A percentile compares a stretch with the other conserved stretches of the same genome.
Evolutionary conservation across 2,797 vertebrate species (phyloP).

Genomic region (Syndactyla subalaris): DNA sequence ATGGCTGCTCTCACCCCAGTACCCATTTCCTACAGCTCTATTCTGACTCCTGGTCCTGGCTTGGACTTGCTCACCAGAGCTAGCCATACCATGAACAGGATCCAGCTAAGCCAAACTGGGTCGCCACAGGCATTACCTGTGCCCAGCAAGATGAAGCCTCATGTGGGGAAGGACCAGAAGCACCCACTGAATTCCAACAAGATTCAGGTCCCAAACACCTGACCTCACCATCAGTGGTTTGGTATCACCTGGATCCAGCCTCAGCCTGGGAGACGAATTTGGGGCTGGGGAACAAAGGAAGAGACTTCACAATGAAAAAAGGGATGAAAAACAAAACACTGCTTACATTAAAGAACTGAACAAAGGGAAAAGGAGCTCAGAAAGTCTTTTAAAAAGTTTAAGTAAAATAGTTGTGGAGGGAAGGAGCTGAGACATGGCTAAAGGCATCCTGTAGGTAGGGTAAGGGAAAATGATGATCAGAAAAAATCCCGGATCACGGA

Average conservation of each 20-base stretch:
- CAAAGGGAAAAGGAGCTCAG: background rate
- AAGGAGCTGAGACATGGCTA: background rate
- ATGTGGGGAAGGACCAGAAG: background rate
- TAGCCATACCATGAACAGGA: background rate
- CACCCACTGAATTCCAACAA: background rate
- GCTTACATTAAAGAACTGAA: background rate
- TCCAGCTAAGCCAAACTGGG: rapidly evolving
- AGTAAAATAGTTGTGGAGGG: background rate
- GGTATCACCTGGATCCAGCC: background rate
- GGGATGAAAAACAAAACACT: background rate
- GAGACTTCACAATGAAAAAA: background rate
- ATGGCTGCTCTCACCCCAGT: background rate
- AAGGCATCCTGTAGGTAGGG: background rate
- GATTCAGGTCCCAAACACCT: background rate
- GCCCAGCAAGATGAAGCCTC: rapidly evolving
- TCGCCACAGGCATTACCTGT: background rate
- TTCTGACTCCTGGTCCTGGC: background rate
- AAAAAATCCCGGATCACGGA: background rate
- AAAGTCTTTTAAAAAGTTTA: background rate
- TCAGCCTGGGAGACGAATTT: background rate
- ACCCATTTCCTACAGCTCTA: background rate
- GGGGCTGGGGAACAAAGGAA: background rate
- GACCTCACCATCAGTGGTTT: background rate
- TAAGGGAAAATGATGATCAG: background rate
- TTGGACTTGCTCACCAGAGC: background rate